Percentiles rank a stretch among this genome's conserved stretches.
Evolutionary conservation across 2,888 invertebrate species (phyloP).

Genomic region (Eupithecia pulchellata): DNA sequence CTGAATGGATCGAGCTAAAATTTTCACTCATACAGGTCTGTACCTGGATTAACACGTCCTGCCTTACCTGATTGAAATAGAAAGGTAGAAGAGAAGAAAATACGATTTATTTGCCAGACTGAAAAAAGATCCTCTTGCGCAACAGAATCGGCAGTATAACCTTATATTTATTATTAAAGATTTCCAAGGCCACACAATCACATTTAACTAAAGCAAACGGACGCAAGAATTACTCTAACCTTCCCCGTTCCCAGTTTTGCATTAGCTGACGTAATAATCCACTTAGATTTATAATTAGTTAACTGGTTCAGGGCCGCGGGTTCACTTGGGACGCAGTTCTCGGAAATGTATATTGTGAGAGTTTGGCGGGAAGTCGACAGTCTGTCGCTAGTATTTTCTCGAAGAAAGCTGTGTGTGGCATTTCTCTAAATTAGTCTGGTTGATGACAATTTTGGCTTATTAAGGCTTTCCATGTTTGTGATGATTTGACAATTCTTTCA

Average conservation of each 20-base stretch:
- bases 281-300: conserved; percentile 61
- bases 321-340: conserved; percentile 61
- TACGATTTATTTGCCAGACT: not conserved
- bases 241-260: conserved; percentile 52
- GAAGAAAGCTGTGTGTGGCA: conserved; percentile 22
- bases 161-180: not conserved
- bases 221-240: conserved; percentile 40
- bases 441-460: not conserved
- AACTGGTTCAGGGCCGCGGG: conserved; percentile 78
- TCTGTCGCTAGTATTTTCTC: conserved; percentile 25
- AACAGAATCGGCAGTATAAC: conserved; percentile 1
- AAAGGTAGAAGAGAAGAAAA: not conserved
- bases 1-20: not conserved
- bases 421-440: conserved; percentile 2
- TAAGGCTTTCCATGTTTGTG: not conserved
- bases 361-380: conserved; percentile 44
- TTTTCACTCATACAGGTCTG: not conserved
- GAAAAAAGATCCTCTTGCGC: not conserved
- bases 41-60: not conserved
- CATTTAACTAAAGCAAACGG: conserved; percentile 17
- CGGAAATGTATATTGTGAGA: conserved; percentile 54
- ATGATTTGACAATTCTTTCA: not conserved
- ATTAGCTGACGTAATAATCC: conserved; percentile 57
- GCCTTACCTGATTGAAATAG: not conserved
- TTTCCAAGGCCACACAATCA: conserved; percentile 22